Percentiles rank a stretch among this genome's conserved stretches.
These are phyloP conservation scores for Spinibarbus caldwelli DNA, from an alignment of 2,797 vertebrate genomes.

Conservation along the genomic window DNA sequence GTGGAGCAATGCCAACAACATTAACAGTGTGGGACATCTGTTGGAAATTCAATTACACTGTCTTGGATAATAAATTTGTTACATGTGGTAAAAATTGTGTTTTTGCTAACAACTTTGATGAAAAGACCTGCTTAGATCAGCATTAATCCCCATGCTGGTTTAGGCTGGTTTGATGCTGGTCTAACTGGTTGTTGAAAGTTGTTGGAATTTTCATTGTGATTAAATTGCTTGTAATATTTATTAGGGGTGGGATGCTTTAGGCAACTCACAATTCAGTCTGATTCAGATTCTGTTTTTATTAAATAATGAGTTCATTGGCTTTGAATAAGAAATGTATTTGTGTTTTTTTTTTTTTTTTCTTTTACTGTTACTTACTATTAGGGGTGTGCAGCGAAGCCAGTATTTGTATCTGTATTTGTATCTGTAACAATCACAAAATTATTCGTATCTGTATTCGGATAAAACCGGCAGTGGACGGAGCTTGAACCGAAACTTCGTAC, in stretches of 20 bases:
- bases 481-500: too few relatives aligned
- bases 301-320: too few relatives aligned
- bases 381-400: too few relatives aligned
- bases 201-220: not conserved
- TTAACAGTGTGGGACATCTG: constrained; percentile 23
- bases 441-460: too few relatives aligned
- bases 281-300: not conserved
- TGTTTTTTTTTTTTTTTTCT: too few relatives aligned
- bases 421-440: too few relatives aligned
- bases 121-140: not conserved
- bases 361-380: too few relatives aligned
- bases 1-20: constrained; percentile 15
- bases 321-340: too few relatives aligned
- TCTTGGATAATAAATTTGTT: not conserved
- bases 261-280: not conserved
- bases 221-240: not conserved
- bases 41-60: constrained; percentile 43
- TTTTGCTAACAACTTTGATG: not conserved
- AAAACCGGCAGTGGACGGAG: too few relatives aligned
- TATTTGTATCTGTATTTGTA: too few relatives aligned
- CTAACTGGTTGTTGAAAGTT: not conserved
- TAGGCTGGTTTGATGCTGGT: not conserved
- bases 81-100: not conserved
- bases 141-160: not conserved
- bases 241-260: not conserved